Base-by-base conservation (phyloP, 2,888 invertebrate genomes). In the Drosophila macrospina region DNA sequence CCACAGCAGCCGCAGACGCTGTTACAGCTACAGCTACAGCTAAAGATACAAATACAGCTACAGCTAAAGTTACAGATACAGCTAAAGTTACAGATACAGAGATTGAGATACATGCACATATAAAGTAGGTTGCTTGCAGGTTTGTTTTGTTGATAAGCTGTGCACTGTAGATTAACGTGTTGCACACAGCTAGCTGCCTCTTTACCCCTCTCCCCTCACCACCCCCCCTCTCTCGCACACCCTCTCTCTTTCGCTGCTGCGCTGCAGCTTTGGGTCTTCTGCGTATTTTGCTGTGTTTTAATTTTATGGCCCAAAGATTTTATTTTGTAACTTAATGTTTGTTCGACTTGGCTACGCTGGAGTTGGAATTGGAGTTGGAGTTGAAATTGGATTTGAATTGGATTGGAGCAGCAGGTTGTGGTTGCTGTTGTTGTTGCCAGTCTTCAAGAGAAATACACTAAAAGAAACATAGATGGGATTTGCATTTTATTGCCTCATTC, bases 261-360 rank as follows among this genome's bases (percentile, higher is more conserved):
- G 4, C 32, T 39, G 6, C 41, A 20, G 39, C 15, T 42, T 47
- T 52, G 50, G 50, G 30, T 52, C 39, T 62, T 72, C 78, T 84
- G 62, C 76, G 84, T 80, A 80, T 80, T 73, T 69, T 65, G 74
- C 69, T 88, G 69, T 47, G 78, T 78, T 71, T 84, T 84, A 74
- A 80, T 88, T 88, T 83, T 83, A 83, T 86, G 89, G 85, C 54
- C 78, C 89, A 88, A 69, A 86, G 86, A 83, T 80, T 82, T 83
- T 88, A 83, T 83, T 86, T 88, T 86, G 86, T 88, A 72, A 83
- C 83, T 86, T 88, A 83, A 83, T 88, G 83, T 86, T 83, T 88
- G 84, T 70, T 86, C 73, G 59, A 70, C 81, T 78, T 60, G 70
- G 65, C 63, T 74, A 62, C 60, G 34, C 30, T 36, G 42, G 42